Conservation (phyloP, 2,888 invertebrate genomes). For the Bombylius discolor region DNA sequence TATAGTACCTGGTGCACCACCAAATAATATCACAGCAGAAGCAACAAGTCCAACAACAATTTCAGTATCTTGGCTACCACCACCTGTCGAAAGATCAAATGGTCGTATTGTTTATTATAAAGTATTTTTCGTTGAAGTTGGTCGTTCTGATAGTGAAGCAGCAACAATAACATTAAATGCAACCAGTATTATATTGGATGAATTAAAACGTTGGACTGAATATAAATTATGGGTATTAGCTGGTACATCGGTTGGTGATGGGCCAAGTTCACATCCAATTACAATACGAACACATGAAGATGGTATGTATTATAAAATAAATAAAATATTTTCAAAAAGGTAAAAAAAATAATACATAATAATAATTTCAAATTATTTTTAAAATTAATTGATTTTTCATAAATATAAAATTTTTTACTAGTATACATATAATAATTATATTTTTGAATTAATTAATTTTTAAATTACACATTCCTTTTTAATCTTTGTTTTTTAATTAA, state of each 20-base stretch:
- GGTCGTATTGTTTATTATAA: conserved; percentile 92
- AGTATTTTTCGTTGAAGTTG: conserved; percentile 77
- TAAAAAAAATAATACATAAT: not conserved
- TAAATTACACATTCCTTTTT: too few species aligned
- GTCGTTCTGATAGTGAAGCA: conserved; percentile 73
- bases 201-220: conserved; percentile 87
- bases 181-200: conserved; percentile 70
- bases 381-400: too few species aligned
- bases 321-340: not conserved
- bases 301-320: conserved; percentile 63
- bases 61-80: conserved; percentile 84
- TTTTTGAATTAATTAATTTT: not conserved
- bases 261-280: conserved; percentile 84
- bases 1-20: conserved; percentile 92
- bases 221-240: conserved; percentile 96
- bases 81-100: conserved; percentile 79
- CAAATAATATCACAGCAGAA: conserved; percentile 81
- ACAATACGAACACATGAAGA: conserved; percentile 92
- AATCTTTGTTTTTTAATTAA: too few species aligned
- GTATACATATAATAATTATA: not conserved
- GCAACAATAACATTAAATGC: conserved; percentile 65
- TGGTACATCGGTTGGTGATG: conserved; percentile 92
- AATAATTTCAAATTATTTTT: not conserved
- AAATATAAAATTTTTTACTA: not conserved
- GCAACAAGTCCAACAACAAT: conserved; percentile 82